A percentile compares a stretch with the other conserved stretches of the same genome.
phyloP scores from a whole-genome alignment of 2,797 vertebrate genomes.

The Sarcophilus harrisii region DNA sequence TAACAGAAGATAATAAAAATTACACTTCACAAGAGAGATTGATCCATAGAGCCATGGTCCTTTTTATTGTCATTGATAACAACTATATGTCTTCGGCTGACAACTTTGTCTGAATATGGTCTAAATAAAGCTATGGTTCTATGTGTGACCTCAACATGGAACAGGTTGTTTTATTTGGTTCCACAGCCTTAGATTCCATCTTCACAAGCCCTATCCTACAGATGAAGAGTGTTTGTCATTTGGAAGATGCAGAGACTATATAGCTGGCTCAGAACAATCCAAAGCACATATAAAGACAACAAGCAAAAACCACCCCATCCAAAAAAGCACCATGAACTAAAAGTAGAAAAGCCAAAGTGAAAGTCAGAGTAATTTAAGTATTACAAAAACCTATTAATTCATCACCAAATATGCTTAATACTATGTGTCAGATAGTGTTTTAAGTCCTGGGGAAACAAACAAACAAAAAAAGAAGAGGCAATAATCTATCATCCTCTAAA shows the following conservation, averaged over 20 bases:
- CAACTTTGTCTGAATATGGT: not conserved
- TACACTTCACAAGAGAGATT: not conserved
- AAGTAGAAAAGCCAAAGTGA: not conserved
- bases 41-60: not conserved
- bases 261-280: not conserved
- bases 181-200: not conserved
- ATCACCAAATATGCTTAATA: not conserved
- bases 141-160: not conserved
- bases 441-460: not conserved
- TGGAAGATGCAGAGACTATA: not conserved
- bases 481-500: not conserved
- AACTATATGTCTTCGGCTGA: too few relatives aligned
- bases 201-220: not conserved
- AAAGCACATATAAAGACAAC: not conserved
- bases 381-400: not conserved
- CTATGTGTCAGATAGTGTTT: not conserved
- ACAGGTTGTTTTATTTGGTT: not conserved
- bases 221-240: not conserved
- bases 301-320: not conserved
- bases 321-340: not conserved
- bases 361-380: not conserved
- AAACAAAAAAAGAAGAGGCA: not conserved
- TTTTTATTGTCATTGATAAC: not conserved
- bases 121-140: not conserved
- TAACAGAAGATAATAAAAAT: constrained; percentile 16